These are phyloP conservation scores for Sturnus vulgaris DNA, from an alignment of 2,113 vertebrate genomes.

Conservation along the genomic window DNA sequence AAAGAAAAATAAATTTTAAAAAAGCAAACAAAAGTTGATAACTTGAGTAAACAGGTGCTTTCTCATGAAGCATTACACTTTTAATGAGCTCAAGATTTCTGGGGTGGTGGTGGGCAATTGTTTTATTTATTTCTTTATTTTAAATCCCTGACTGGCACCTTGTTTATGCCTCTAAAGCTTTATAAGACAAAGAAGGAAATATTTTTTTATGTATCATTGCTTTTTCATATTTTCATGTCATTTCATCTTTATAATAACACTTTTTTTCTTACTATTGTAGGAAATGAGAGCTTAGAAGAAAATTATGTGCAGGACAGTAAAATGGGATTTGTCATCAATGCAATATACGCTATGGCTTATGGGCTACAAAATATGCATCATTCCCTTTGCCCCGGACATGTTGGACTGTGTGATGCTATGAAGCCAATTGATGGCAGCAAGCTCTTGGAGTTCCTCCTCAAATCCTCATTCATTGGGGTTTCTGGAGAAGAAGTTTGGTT, in stretches of 20 bases:
- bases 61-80: neutral
- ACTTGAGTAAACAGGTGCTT: neutral
- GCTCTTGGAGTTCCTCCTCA: slow-evolving; percentile 92
- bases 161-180: neutral
- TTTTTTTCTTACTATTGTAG: slow-evolving; percentile 59
- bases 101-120: neutral
- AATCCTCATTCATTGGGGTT: slow-evolving; percentile 89
- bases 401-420: slow-evolving; percentile 94
- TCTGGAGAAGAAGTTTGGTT: slow-evolving; percentile 97
- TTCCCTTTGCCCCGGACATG: slow-evolving; percentile 82
- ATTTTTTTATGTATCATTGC: fast-evolving
- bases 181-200: neutral
- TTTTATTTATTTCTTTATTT: neutral
- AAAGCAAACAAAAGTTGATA: neutral
- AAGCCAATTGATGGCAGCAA: slow-evolving; percentile 95
- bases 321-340: slow-evolving; percentile 99
- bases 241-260: neutral
- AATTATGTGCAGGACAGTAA: slow-evolving; percentile 98
- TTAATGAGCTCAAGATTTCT: neutral
- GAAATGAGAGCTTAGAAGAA: slow-evolving; percentile 93
- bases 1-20: neutral
- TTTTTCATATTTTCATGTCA: neutral
- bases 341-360: slow-evolving; percentile 97
- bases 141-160: neutral
- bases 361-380: slow-evolving; percentile 95